A percentile compares a stretch with the other conserved stretches of the same genome.
Evolutionary conservation across 2,113 vertebrate species (phyloP).

Genomic region (Cairina moschata): DNA sequence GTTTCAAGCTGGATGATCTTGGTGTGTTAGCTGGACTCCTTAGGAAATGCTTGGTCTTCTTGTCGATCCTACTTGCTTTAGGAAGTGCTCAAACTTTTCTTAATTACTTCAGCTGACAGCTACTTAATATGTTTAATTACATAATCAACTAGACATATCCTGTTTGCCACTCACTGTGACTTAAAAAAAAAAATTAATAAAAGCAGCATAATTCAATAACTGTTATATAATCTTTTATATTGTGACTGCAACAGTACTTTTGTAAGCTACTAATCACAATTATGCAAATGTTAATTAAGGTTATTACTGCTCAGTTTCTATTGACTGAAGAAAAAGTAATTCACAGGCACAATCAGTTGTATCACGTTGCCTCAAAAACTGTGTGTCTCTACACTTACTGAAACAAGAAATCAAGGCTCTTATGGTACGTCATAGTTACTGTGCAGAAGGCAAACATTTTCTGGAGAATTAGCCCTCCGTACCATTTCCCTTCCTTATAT

Average conservation of each 20-base stretch:
- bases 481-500: neutral
- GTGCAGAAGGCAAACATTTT: neutral
- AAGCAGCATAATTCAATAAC: constrained; percentile 70
- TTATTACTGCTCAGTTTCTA: constrained; percentile 74
- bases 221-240: constrained; percentile 62
- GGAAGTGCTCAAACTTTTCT: constrained; percentile 43
- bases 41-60: neutral
- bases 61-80: neutral
- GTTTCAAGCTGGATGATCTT: neutral
- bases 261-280: constrained; percentile 76
- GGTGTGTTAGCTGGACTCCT: neutral
- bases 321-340: constrained; percentile 54
- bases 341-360: constrained; percentile 52
- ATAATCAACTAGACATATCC: constrained; percentile 68
- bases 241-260: constrained; percentile 70
- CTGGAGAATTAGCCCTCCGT: neutral
- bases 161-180: constrained; percentile 63
- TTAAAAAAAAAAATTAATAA: constrained; percentile 70
- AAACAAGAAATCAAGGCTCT: neutral
- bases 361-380: constrained; percentile 56
- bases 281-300: constrained; percentile 79
- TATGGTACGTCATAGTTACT: neutral
- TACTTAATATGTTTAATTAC: constrained; percentile 71
- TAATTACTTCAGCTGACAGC: constrained; percentile 54
- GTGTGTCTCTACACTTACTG: constrained; percentile 32